A percentile compares a stretch with the other conserved stretches of the same genome.
Conservation (phyloP, 2,113 vertebrate genomes). For the Callaeas wilsoni region DNA sequence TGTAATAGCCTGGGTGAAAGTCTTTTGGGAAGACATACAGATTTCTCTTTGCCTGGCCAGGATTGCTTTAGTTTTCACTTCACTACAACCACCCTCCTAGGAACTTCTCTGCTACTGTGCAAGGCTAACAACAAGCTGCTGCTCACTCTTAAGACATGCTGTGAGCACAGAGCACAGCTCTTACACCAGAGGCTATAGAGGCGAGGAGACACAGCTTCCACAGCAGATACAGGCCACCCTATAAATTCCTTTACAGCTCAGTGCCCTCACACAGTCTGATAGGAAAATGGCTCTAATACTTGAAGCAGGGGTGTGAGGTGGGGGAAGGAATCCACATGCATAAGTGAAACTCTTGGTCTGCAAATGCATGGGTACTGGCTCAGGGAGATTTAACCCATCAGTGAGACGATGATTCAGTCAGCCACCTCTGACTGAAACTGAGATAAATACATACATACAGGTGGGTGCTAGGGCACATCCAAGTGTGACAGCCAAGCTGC, state of each 20-base stretch:
- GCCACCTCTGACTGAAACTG: neutral
- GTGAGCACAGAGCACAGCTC: neutral
- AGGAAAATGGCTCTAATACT: neutral
- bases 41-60: neutral
- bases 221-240: neutral
- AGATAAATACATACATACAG: neutral
- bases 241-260: neutral
- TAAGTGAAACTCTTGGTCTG: neutral
- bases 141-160: neutral
- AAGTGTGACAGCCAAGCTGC: neutral
- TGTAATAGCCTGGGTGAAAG: neutral
- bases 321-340: neutral
- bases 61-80: neutral
- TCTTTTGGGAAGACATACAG: neutral
- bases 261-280: neutral
- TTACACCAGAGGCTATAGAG: neutral
- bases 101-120: neutral
- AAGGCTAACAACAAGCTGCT: neutral
- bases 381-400: neutral
- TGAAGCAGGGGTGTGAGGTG: neutral
- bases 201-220: neutral
- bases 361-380: neutral
- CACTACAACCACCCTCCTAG: neutral
- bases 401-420: neutral
- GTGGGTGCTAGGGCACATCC: neutral